Evolutionary conservation across 2,113 vertebrate species (phyloP).

Genomic region (Phyllostomus discolor): DNA sequence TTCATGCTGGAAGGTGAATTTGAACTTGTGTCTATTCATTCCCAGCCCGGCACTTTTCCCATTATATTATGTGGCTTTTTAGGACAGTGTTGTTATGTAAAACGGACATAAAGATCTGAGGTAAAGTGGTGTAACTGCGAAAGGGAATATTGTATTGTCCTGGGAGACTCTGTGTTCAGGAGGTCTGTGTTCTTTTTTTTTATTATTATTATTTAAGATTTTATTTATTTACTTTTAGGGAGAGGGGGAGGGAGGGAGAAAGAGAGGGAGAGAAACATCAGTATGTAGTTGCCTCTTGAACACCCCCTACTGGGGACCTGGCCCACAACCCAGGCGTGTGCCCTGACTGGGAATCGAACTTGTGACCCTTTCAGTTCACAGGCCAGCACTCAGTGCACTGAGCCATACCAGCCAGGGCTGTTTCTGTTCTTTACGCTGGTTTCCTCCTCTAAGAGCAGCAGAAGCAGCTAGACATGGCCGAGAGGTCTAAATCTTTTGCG

Average conservation of each 20-base stretch:
- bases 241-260: too few species aligned
- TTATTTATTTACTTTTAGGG: too few species aligned
- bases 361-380: too few species aligned
- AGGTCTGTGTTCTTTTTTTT: background rate
- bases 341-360: too few species aligned
- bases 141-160: background rate
- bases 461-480: background rate
- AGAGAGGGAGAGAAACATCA: too few species aligned
- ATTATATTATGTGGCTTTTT: background rate
- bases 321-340: too few species aligned
- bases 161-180: background rate
- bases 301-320: too few species aligned
- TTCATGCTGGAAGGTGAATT: background rate
- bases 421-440: background rate
- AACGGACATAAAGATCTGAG: background rate
- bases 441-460: background rate
- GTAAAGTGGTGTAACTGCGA: background rate
- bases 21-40: background rate
- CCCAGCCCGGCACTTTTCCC: background rate
- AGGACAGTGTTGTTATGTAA: background rate
- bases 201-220: too few species aligned
- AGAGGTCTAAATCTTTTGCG: conserved; percentile 18
- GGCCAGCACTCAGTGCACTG: too few species aligned
- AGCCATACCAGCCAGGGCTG: too few species aligned
- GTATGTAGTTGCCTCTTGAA: too few species aligned